Conservation (phyloP, 2,113 vertebrate species). For the Scopus umbretta region DNA sequence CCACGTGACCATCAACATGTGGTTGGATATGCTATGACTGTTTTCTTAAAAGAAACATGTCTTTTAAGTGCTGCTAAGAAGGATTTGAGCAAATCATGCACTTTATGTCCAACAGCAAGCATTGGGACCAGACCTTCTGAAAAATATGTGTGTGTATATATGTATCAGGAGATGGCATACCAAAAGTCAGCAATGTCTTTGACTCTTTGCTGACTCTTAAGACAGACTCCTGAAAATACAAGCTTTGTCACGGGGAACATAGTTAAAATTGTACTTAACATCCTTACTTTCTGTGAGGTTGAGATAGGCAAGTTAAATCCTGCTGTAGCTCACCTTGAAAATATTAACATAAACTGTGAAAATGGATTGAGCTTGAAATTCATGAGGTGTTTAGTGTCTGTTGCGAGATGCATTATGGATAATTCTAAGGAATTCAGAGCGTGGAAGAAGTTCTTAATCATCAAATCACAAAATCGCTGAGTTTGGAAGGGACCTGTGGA, state of each 20-base stretch:
- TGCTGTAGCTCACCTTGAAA: too few species aligned
- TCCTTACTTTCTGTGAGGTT: not conserved
- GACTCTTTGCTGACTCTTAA: not conserved
- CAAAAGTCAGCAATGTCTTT: not conserved
- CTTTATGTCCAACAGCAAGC: not conserved
- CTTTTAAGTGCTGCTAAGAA: not conserved
- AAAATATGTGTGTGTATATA: too few species aligned
- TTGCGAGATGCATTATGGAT: not conserved
- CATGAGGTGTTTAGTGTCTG: not conserved
- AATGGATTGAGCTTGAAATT: not conserved
- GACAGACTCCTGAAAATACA: not conserved
- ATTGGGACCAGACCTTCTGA: not conserved
- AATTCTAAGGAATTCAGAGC: not conserved
- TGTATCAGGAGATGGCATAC: not conserved
- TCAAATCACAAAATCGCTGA: not conserved
- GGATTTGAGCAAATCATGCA: not conserved
- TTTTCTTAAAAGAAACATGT: not conserved
- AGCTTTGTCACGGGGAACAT: not conserved
- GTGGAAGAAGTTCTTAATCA: not conserved
- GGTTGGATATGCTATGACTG: not conserved
- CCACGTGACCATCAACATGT: not conserved
- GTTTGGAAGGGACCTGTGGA: not conserved
- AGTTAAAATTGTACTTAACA: not conserved
- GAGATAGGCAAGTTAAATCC: not conserved
- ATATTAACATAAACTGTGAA: not conserved